Evolutionary conservation across 2,797 vertebrate species (phyloP).

Genomic region (Luscinia megarhynchos): DNA sequence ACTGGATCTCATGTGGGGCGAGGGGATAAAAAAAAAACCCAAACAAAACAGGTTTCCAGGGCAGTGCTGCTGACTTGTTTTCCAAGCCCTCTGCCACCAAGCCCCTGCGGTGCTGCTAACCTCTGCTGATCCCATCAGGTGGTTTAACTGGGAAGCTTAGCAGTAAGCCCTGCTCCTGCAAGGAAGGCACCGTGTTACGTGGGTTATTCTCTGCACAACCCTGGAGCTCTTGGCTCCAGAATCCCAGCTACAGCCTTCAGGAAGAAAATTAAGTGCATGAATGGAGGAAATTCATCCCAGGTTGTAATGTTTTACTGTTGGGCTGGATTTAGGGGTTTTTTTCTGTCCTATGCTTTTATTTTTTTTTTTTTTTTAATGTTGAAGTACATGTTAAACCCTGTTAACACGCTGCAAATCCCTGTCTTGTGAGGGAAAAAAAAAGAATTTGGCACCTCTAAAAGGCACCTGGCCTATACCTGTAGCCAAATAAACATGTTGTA

Average conservation of each 20-base stretch:
- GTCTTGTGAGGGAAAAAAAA: background rate
- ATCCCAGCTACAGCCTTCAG: background rate
- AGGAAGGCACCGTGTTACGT: background rate
- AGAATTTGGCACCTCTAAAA: background rate
- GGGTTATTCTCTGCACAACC: background rate
- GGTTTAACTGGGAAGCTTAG: constrained; percentile 25
- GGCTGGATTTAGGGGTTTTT: background rate
- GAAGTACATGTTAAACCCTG: background rate
- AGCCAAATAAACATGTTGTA: background rate
- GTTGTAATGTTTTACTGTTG: background rate
- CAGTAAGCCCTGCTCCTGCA: background rate
- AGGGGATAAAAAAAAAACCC: background rate
- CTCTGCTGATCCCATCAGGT: constrained; percentile 55
- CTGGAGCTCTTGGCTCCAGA: background rate
- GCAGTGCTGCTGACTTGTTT: background rate
- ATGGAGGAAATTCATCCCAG: background rate
- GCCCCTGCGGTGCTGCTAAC: background rate
- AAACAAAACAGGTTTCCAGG: background rate
- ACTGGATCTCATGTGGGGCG: background rate
- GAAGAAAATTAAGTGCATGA: background rate
- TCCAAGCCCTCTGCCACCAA: background rate
- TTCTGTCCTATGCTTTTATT: background rate
- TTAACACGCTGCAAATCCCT: background rate
- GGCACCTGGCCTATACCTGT: background rate
- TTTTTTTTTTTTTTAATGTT: background rate